Evolutionary conservation across 2,888 invertebrate genomes (phyloP), one percentile per base, ranked within the genome.

Genomic region (Kryphioiulus occultus): DNA sequence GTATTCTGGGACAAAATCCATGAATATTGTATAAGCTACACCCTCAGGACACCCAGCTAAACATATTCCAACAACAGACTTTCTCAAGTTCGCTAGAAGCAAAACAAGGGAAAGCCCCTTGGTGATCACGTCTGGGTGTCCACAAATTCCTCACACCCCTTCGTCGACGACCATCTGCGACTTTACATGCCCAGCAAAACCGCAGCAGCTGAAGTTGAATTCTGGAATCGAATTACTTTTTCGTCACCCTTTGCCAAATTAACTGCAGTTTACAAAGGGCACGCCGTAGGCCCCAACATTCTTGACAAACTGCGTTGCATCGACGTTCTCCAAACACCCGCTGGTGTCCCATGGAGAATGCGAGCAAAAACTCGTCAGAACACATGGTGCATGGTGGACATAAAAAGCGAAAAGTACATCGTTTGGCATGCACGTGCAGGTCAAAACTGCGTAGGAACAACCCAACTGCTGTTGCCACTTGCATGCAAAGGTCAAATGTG

Each of bases 401-500:
- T 59, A 59, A 59, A 59, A 59, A 59, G 22, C 22, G 59, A 22
- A 59, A 59, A 59, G 12, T 59, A 22, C 59, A n/a, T 59, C n/a
- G 59, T 59, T 59, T 59, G 59, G 22, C 59, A 22, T 59, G 59
- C 59, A 59, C 59, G 59, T 59, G 59, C 59, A 59, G 3, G 2
- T n/a, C 59, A 59, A 22, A 1, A 22, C 59, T 59, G 59, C 22
- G 5, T 9, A 4, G n/a, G 22, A 59, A 59, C 59, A 59, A 59
- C 59, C 22, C 59, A 59, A 59, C 59, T 59, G 59, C 59, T 59
- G 59, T 59, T 22, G 59, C 59, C 59, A 59, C 59, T 59, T 59
- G 1, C n/a, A n/a, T n/a, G n/a, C n/a, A n/a, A 17, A 59, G 59
- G 59, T 59, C 59, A 59, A 59, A 59, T 59, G 59, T 59, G 59